Base-by-base conservation (phyloP, 2,113 vertebrate species). In the Colaptes auratus region DNA sequence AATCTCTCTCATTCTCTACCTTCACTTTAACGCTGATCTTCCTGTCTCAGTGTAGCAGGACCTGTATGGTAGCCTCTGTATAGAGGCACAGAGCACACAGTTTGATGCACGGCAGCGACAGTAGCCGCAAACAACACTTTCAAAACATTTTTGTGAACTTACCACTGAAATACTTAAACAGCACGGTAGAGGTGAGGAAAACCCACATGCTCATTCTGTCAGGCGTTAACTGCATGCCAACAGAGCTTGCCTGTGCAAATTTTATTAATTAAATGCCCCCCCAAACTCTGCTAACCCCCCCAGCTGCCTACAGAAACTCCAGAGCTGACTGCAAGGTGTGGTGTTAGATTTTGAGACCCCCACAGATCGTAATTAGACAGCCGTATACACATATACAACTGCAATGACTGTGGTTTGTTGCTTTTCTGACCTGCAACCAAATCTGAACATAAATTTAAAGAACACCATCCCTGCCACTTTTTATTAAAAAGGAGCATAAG, bases 91-190 rank as follows among this genome's bases (percentile, higher is more conserved):
- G 82, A 77, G 53, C 79, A 58, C 2, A 5, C 80, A 91, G 65
- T 66, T 69, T 1, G 2, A 82, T 21, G 82, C 85, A 53, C 72
- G 60, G 85, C 11, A 71, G 67, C 75, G 86, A 19, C 25, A 72
- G 79, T 79, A 90, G 88, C 93, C 86, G 95, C 70, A 78, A 86
- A 84, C 4, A 63, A 72, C 30, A 27, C 69, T 82, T 94, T 78
- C 25, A 7, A 91, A 90, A 88, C 36, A 35, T 73, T 95, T 93
- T 90, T 61, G 44, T 91, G 53, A 61, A 69, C 65, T 86, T 93
- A 25, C 65, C 66, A 56, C 70, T 61, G 50, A 91, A 85, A 92
- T 66, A n/a, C 50, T 91, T 65, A 86, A 89, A 78, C 58, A 74
- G 86, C 55, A 79, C 24, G 5, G 20, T 36, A 28, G 24, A 58